Percentiles rank a stretch among this genome's conserved stretches.
These are phyloP conservation scores for Coelinius sp. DNA, from an alignment of 2,888 invertebrate genomes.

Conservation along the genomic window DNA sequence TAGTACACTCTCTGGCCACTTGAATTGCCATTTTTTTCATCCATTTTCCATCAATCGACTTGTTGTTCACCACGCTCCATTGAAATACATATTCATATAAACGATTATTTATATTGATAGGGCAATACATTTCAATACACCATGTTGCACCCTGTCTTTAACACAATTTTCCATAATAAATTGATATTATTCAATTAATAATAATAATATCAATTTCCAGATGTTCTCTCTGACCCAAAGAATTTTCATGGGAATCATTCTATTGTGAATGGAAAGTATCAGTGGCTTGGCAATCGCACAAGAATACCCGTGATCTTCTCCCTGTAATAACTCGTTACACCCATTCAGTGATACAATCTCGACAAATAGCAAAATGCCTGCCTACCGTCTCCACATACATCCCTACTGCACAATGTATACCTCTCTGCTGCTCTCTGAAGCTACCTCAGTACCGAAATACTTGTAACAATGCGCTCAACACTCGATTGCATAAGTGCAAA, in stretches of 20 bases:
- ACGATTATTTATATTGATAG: slow-evolving; percentile 24
- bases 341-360: slow-evolving; percentile 63
- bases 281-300: background rate
- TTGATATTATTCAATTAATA: background rate
- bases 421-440: background rate
- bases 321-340: slow-evolving; percentile 66
- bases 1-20: background rate
- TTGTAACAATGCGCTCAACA: background rate
- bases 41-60: background rate
- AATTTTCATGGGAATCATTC: too few species aligned
- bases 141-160: background rate
- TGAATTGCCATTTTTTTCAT: too few species aligned
- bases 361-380: slow-evolving; percentile 64
- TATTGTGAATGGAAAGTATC: slow-evolving; percentile 2
- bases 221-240: background rate
- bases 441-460: background rate
- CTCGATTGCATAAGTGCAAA: background rate
- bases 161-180: background rate
- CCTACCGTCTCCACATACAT: slow-evolving; percentile 51
- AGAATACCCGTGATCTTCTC: slow-evolving; percentile 50
- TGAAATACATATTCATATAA: slow-evolving; percentile 2
- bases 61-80: slow-evolving; percentile 5
- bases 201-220: background rate
- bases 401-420: background rate
- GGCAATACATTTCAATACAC: slow-evolving; percentile 17